phyloP scores from a whole-genome alignment of 2,888 invertebrate genomes.

The Portevinia maculata region DNA sequence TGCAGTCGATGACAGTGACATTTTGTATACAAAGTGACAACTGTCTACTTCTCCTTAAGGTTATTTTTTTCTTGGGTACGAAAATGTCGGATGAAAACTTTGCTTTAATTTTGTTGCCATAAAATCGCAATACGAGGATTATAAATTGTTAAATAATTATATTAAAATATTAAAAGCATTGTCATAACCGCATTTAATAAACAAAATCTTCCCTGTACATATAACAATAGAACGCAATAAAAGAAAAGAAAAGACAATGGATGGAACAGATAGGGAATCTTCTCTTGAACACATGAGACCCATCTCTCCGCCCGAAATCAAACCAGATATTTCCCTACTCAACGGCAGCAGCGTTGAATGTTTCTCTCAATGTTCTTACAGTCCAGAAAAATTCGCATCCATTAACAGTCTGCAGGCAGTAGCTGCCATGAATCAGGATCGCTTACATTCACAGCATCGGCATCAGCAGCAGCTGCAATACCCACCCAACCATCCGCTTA shows the following conservation, averaged over 20 bases:
- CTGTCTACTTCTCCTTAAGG: constrained; percentile 69
- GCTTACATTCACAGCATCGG: constrained; percentile 67
- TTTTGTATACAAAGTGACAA: constrained; percentile 47
- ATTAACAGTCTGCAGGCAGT: constrained; percentile 79
- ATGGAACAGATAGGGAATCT: constrained; percentile 80
- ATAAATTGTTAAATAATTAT: constrained; percentile 14
- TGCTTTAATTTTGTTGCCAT: constrained; percentile 43
- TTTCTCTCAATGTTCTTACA: constrained; percentile 82
- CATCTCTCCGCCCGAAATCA: constrained; percentile 94
- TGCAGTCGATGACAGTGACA: constrained; percentile 53
- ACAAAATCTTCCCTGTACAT: constrained; percentile 24
- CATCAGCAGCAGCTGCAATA: constrained; percentile 84
- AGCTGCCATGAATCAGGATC: constrained; percentile 75
- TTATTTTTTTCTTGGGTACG: constrained; percentile 68
- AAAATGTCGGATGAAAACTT: constrained; percentile 69
- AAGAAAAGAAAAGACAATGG: constrained; percentile 76
- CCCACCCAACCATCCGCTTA: constrained; percentile 96
- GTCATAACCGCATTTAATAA: background rate
- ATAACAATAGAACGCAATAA: constrained; percentile 39
- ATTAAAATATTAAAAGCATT: background rate
- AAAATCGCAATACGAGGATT: constrained; percentile 32
- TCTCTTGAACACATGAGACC: constrained; percentile 85
- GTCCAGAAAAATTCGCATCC: constrained; percentile 80
- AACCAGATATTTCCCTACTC: constrained; percentile 93
- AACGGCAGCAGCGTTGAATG: constrained; percentile 84